Evolutionary conservation across 2,888 invertebrate genomes (phyloP).

Genomic region (Epinotia ramella): DNA sequence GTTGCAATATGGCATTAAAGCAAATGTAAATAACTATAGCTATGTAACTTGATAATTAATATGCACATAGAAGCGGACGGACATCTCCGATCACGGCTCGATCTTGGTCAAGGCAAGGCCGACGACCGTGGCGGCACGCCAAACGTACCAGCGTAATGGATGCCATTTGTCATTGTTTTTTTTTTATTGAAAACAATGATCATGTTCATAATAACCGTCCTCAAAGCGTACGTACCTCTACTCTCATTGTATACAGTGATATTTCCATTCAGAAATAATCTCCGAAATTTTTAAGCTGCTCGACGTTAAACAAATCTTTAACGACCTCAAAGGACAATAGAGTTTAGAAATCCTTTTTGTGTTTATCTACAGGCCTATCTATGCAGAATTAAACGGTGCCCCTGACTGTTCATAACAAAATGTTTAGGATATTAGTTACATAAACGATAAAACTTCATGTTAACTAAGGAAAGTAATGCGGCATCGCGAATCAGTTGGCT

Average conservation of each 20-base stretch:
- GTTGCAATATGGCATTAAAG: constrained; percentile 50
- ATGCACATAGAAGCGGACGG: constrained; percentile 64
- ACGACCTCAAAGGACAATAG: not conserved
- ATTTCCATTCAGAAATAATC: not conserved
- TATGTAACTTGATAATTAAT: constrained; percentile 62
- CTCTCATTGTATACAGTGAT: not conserved
- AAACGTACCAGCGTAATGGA: constrained; percentile 68
- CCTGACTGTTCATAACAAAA: not conserved
- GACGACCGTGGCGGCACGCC: constrained; percentile 79
- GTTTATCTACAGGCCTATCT: not conserved
- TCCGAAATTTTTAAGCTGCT: constrained; percentile 12
- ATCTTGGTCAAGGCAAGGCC: constrained; percentile 82
- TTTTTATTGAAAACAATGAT: constrained; percentile 69
- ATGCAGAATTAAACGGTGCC: constrained; percentile 5
- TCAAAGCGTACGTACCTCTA: not conserved
- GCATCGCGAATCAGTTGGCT: constrained; percentile 70
- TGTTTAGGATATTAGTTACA: constrained; percentile 49
- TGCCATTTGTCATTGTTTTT: constrained; percentile 68
- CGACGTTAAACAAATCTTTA: not conserved
- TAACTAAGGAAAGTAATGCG: constrained; percentile 65
- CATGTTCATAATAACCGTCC: constrained; percentile 53
- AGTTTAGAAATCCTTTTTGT: not conserved
- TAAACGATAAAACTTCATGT: constrained; percentile 56
- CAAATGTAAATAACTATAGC: constrained; percentile 61
- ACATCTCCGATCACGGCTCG: constrained; percentile 66